Evolutionary conservation across 2,113 vertebrate genomes (phyloP).

Genomic region (Blennius ocellaris): DNA sequence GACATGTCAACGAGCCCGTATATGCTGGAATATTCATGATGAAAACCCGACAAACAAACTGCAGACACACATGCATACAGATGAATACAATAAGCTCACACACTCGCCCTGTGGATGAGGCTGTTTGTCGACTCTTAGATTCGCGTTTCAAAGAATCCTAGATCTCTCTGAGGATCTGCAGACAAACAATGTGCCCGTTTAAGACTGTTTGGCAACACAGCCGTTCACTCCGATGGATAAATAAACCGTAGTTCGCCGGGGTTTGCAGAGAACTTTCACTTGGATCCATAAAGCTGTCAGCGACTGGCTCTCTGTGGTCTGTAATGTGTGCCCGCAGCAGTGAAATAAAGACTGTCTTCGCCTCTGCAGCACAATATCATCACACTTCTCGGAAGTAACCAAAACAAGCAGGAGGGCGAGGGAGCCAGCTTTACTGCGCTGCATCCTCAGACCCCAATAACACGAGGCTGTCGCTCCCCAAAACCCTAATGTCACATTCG

Average conservation of each 20-base stretch:
- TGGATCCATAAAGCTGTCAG: constrained; percentile 63
- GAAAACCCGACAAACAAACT: constrained; percentile 8
- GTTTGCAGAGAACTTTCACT: constrained; percentile 45
- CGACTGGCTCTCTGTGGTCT: constrained; percentile 29
- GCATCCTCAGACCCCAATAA: constrained; percentile 1
- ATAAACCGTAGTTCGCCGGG: constrained; percentile 48
- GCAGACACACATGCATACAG: neutral
- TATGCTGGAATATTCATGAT: constrained; percentile 7
- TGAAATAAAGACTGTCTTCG: constrained; percentile 49
- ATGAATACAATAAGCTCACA: neutral
- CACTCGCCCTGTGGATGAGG: neutral
- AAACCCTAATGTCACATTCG: too few relatives aligned
- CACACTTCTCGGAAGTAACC: constrained; percentile 39
- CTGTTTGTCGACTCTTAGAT: constrained; percentile 8
- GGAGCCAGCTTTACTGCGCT: constrained; percentile 6
- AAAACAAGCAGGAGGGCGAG: constrained; percentile 4
- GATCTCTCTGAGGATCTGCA: constrained; percentile 30
- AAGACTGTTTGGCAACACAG: constrained; percentile 50
- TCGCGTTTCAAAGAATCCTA: constrained; percentile 9
- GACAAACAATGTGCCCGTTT: constrained; percentile 50
- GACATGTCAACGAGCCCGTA: neutral
- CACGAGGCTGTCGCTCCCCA: constrained; percentile 3
- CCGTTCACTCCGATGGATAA: constrained; percentile 42
- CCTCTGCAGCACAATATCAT: constrained; percentile 36
- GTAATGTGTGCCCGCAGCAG: constrained; percentile 47